Percentiles rank a stretch among this genome's conserved stretches.
phyloP scores from a whole-genome alignment of 1,140 invertebrate species.

The Drosophila ohnishii region DNA sequence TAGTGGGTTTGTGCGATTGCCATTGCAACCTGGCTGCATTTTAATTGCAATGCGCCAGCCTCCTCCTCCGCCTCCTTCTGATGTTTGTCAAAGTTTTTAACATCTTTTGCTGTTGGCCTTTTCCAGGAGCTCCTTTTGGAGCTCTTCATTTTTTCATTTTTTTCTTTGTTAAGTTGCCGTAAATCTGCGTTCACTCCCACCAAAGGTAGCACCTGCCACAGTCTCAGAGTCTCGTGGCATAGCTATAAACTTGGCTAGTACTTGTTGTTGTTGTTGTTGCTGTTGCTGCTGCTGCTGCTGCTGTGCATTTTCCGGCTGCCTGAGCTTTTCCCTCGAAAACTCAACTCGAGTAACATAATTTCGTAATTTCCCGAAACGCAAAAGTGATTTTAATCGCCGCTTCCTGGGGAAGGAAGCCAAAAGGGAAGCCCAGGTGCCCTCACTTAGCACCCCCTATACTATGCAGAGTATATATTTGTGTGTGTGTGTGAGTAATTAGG shows the following conservation, averaged over 20 bases:
- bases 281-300: conserved; percentile 23
- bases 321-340: conserved; percentile 29
- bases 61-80: not conserved
- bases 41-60: conserved; percentile 54
- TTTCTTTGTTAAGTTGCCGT: conserved; percentile 38
- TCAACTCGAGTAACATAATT: conserved; percentile 71
- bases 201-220: conserved; percentile 51
- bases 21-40: conserved; percentile 51
- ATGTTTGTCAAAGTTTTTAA: conserved; percentile 55
- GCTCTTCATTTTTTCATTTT: conserved; percentile 20
- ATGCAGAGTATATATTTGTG: not conserved
- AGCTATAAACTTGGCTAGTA: conserved; percentile 4
- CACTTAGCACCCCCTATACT: conserved; percentile 13
- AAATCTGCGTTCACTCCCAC: conserved; percentile 36
- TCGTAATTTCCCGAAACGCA: conserved; percentile 72
- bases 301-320: conserved; percentile 70
- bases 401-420: conserved; percentile 44
- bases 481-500: conserved; percentile 35
- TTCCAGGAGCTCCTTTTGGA: not conserved
- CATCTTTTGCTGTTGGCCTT: conserved; percentile 36
- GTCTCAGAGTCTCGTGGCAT: conserved; percentile 21
- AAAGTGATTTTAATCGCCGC: conserved; percentile 77
- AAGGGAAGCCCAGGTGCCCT: conserved; percentile 22
- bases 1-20: not conserved
- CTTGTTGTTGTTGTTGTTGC: not conserved